A percentile compares a stretch with the other conserved stretches of the same genome.
phyloP scores from a whole-genome alignment of 37 sponge, comb jelly and placozoan species.

The Agelas oroides region DNA sequence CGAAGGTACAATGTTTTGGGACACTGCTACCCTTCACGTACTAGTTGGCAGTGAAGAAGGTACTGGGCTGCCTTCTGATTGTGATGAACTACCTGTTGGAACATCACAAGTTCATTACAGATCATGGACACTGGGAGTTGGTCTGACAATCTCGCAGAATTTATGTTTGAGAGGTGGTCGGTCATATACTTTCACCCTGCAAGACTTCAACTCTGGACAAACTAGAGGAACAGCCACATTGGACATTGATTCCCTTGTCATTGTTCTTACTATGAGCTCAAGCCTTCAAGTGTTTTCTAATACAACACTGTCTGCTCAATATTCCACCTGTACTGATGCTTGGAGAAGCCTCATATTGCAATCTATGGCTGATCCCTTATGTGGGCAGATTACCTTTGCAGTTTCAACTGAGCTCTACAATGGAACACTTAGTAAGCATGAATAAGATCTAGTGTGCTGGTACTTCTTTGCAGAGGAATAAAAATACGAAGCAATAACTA shows the following conservation, averaged over 20 bases:
- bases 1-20: slow-evolving; percentile 15
- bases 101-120: slow-evolving; percentile 7
- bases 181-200: slow-evolving; percentile 48
- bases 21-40: slow-evolving; percentile 19
- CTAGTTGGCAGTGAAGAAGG: not conserved
- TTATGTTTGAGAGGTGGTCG: slow-evolving; percentile 75
- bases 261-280: slow-evolving; percentile 33
- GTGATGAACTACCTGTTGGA: not conserved
- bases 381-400: slow-evolving; percentile 43
- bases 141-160: slow-evolving; percentile 1
- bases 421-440: slow-evolving; percentile 65
- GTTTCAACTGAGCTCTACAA: slow-evolving; percentile 56
- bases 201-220: slow-evolving; percentile 36
- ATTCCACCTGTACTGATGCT: slow-evolving; percentile 15
- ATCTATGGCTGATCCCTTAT: not conserved
- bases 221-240: not conserved
- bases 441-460: too few species aligned
- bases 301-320: not conserved
- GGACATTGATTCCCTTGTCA: slow-evolving; percentile 78
- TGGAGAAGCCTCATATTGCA: slow-evolving; percentile 16
- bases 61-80: not conserved
- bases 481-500: too few species aligned
- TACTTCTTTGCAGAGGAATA: too few species aligned
- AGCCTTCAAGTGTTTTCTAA: slow-evolving; percentile 27
- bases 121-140: slow-evolving; percentile 60